Percentiles rank a stretch among this genome's conserved stretches.
Evolutionary conservation across 1,140 invertebrate genomes (phyloP).

Genomic region (Philotrypesis tridentata): DNA sequence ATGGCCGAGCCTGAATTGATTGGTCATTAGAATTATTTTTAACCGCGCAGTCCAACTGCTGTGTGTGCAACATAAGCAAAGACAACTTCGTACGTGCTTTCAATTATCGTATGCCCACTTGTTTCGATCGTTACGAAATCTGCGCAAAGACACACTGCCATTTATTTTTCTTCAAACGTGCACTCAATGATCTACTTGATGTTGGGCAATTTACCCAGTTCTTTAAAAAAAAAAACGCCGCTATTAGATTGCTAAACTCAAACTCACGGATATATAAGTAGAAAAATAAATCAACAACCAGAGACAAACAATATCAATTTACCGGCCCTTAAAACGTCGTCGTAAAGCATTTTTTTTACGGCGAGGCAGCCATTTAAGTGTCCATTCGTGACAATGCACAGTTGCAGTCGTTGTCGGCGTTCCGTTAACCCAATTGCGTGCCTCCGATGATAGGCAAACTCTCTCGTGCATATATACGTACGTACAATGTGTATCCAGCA

Average conservation of each 20-base stretch:
- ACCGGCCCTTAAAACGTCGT: background rate
- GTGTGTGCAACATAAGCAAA: too few species aligned
- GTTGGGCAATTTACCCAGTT: background rate
- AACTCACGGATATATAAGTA: background rate
- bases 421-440: conserved; percentile 64
- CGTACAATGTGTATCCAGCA: background rate
- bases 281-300: background rate
- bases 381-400: conserved; percentile 28
- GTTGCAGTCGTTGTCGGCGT: conserved; percentile 38
- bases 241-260: background rate
- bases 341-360: conserved; percentile 1
- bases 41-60: too few species aligned
- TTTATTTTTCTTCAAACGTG: too few species aligned
- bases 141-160: too few species aligned
- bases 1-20: too few species aligned
- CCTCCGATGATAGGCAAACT: background rate
- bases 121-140: too few species aligned
- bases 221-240: background rate
- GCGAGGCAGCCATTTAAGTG: conserved; percentile 20
- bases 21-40: background rate
- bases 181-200: background rate
- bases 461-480: background rate
- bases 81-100: too few species aligned
- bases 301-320: background rate
- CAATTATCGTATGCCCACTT: too few species aligned